Evolutionary conservation across 2,888 invertebrate genomes (phyloP).

Genomic region (Ectobius pallidus): DNA sequence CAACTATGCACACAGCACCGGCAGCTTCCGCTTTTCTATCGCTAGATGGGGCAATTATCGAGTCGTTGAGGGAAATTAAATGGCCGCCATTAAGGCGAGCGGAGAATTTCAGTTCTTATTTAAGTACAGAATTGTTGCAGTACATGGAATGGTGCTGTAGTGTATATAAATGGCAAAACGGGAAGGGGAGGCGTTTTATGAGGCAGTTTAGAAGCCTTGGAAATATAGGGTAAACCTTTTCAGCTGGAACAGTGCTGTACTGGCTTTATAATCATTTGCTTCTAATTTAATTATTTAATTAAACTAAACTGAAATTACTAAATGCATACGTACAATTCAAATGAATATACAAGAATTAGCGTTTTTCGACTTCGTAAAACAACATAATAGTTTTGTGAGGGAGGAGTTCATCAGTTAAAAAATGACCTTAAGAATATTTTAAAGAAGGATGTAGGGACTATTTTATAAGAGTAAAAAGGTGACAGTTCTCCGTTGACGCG

Average conservation of each 20-base stretch:
- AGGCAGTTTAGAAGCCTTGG: constrained; percentile 10
- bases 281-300: no score
- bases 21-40: constrained; percentile 32
- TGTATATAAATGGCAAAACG: constrained; percentile 5
- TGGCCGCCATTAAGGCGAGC: constrained; percentile 36
- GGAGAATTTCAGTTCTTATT: constrained; percentile 30
- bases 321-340: no score
- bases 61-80: constrained; percentile 43
- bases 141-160: constrained; percentile 3
- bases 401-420: no score
- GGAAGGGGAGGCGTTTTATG: not conserved
- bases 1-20: constrained; percentile 30
- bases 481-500: no score
- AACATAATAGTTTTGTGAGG: no score
- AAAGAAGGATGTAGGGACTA: no score
- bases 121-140: constrained; percentile 26
- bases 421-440: no score
- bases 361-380: no score
- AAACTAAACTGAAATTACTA: no score
- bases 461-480: no score
- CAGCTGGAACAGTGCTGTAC: constrained; percentile 13
- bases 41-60: constrained; percentile 42
- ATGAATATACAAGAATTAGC: no score
- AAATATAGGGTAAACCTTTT: constrained; percentile 8
- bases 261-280: not conserved